phyloP scores from a whole-genome alignment of 2,888 invertebrate genomes.

The Aporophyla lueneburgensis region DNA sequence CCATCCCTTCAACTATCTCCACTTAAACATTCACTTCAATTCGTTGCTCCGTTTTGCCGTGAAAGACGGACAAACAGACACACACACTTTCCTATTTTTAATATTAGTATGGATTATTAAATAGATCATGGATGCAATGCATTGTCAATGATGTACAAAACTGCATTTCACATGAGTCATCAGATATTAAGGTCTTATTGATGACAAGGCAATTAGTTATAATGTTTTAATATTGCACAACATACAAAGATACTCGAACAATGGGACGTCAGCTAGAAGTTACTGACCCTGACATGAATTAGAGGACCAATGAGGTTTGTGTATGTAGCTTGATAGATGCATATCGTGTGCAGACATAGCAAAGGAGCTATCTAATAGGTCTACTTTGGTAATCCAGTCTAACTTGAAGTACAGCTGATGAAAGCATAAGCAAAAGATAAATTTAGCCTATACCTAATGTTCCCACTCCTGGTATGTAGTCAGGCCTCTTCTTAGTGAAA shows the following conservation, averaged over 20 bases:
- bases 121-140: not conserved
- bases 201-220: not conserved
- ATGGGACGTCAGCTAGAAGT: conserved; percentile 47
- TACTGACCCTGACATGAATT: conserved; percentile 57
- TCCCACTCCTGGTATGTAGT: too few species aligned
- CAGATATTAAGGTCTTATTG: conserved; percentile 12
- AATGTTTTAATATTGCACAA: conserved; percentile 35
- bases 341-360: not conserved
- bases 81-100: not conserved
- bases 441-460: too few species aligned
- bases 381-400: not conserved
- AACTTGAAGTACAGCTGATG: too few species aligned
- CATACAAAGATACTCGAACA: conserved; percentile 43
- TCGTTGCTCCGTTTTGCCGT: too few species aligned
- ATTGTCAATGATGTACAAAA: not conserved
- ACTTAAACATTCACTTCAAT: too few species aligned
- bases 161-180: not conserved
- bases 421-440: too few species aligned
- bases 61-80: too few species aligned
- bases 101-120: not conserved
- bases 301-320: conserved; percentile 15
- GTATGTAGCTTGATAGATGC: conserved; percentile 18
- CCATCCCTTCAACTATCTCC: too few species aligned
- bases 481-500: too few species aligned
- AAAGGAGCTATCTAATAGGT: not conserved